Conservation (phyloP, 1,140 invertebrate species). For the Heliconius melpomene region DNA sequence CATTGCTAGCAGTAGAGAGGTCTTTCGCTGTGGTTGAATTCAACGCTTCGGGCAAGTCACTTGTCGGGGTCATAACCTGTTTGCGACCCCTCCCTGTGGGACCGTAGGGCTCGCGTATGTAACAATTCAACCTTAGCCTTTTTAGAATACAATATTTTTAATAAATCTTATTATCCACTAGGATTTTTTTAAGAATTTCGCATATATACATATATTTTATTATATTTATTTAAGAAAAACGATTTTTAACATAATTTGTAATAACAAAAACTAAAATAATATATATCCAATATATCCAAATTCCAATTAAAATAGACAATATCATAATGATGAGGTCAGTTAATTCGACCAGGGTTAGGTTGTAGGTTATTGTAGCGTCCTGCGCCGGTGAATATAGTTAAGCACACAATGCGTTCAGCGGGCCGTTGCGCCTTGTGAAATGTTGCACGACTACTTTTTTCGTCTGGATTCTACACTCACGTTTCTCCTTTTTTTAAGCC, state of each 20-base stretch:
- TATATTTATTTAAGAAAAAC: no score
- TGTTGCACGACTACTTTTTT: conserved; percentile 81
- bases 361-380: conserved; percentile 61
- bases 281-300: background rate
- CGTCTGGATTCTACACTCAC: conserved; percentile 79
- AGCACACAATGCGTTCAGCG: conserved; percentile 76
- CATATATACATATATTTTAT: background rate
- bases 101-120: conserved; percentile 62
- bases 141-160: conserved; percentile 26
- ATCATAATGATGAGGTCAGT: background rate
- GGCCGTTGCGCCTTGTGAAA: conserved; percentile 79
- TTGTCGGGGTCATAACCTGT: conserved; percentile 80
- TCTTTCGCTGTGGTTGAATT: conserved; percentile 60
- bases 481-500: conserved; percentile 77
- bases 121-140: conserved; percentile 61
- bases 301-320: background rate
- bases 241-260: background rate
- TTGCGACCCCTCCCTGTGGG: conserved; percentile 76
- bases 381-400: conserved; percentile 73
- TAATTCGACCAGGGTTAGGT: conserved; percentile 12
- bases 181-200: background rate
- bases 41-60: conserved; percentile 74
- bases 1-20: conserved; percentile 48
- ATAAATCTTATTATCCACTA: background rate
- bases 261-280: background rate